Base-by-base conservation (phyloP, 2,888 invertebrate species). In the Lochmaea crataegi region DNA sequence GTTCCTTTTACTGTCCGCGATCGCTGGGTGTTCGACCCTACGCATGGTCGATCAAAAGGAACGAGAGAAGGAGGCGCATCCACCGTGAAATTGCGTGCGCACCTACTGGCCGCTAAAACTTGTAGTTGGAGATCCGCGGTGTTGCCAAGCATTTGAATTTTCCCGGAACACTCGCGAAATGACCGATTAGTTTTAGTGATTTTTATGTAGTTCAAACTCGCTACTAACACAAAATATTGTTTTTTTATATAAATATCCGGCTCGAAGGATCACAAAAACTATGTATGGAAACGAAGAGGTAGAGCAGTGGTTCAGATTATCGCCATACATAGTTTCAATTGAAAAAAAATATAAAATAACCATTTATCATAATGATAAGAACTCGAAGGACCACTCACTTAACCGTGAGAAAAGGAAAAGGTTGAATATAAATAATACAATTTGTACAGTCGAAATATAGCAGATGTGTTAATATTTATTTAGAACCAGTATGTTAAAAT, bases 101-200 rank as follows among this genome's bases (percentile, higher is more conserved):
- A 48, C 5, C n/a, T n/a, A n/a, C 48, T 48, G 12, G 48, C 48
- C 11, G n/a, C 4, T 12, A 3, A n/a, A n/a, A 14, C 12, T 14
- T 48, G n/a, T 48, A 48, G 48, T 48, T 2, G 48, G 5, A 48
- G 48, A 11, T 48, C n/a, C 48, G n/a, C 48, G 48, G 48, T 48
- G 48, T 48, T 48, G 48, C 48, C 48, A 48, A 48, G 48, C 48
- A n/a, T 48, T 48, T n/a, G 48, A 48, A 48, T 14, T 48, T n/a
- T 48, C n/a, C 48, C 48, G 48, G 12, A 48, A 48, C 48, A 48
- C 48, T 48, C 48, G n/a, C 48, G 48, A 48, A 48, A 2, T 48
- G n/a, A 0, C n/a, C n/a, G 48, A 48, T 14, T n/a, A 48, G 48
- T 48, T 48, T n/a, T 12, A n/a, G 12, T 48, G 2, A 48, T 12